Evolutionary conservation across 2,113 vertebrate genomes (phyloP).

Genomic region (Vidua chalybeata): DNA sequence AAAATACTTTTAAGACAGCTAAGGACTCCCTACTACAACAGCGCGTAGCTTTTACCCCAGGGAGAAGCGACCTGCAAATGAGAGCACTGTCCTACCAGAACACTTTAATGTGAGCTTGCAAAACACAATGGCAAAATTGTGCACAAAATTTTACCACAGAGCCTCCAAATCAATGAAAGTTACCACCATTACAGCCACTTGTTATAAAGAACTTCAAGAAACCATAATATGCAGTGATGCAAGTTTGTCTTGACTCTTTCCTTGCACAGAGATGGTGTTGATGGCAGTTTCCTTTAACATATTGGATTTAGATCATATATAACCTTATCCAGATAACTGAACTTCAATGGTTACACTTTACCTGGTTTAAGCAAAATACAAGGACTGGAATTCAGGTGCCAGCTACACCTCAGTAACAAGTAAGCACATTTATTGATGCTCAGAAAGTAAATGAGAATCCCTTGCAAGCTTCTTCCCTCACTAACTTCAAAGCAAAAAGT

Average conservation of each 20-base stretch:
- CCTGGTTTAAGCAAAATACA: background rate
- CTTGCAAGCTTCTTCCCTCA: background rate
- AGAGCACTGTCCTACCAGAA: background rate
- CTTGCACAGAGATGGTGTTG: background rate
- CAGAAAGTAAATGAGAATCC: background rate
- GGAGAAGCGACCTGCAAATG: fast-evolving
- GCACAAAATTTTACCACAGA: background rate
- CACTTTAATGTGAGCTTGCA: background rate
- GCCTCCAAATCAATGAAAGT: background rate
- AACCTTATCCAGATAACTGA: background rate
- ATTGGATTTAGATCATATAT: background rate
- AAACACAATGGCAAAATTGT: background rate
- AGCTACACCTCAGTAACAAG: background rate
- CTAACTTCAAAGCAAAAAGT: background rate
- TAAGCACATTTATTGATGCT: background rate
- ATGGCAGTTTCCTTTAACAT: background rate
- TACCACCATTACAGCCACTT: background rate
- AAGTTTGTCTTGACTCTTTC: background rate
- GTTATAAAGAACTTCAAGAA: background rate
- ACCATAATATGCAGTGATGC: background rate
- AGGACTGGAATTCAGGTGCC: background rate
- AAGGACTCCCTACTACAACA: background rate
- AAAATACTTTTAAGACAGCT: background rate
- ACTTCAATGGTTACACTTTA: background rate
- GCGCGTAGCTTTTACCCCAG: fast-evolving